Evolutionary conservation across 2,888 invertebrate genomes (phyloP).

Genomic region (Allolobophora icterica): DNA sequence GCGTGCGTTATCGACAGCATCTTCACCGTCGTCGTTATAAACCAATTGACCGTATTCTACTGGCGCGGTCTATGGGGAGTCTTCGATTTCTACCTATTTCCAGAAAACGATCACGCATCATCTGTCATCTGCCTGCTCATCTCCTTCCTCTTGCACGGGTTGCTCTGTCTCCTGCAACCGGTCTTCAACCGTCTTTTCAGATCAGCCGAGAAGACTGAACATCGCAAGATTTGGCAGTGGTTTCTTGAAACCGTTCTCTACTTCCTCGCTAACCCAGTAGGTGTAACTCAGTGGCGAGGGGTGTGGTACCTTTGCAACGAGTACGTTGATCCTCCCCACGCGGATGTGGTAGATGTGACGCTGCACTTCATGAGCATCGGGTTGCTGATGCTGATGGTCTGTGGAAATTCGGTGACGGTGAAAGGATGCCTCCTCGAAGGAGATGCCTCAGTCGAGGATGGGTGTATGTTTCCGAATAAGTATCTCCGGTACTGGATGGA

Average conservation of each 20-base stretch:
- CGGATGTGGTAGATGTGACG: neutral
- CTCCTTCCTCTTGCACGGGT: constrained; percentile 28
- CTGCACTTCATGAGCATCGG: neutral
- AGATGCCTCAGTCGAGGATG: neutral
- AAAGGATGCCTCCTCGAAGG: constrained; percentile 36
- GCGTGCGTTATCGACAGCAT: constrained; percentile 24
- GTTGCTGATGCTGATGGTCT: neutral
- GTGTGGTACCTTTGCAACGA: constrained; percentile 37
- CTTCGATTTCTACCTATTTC: constrained; percentile 31
- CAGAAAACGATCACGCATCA: constrained; percentile 18
- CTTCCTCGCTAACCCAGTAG: constrained; percentile 27
- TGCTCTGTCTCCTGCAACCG: constrained; percentile 33
- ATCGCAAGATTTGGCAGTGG: constrained; percentile 19
- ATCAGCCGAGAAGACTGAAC: neutral
- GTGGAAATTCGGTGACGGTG: constrained; percentile 19
- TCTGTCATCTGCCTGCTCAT: neutral
- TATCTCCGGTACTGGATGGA: neutral
- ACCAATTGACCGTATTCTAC: constrained; percentile 37
- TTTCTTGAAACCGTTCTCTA: constrained; percentile 31
- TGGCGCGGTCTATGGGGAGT: constrained; percentile 37
- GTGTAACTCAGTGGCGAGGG: constrained; percentile 33
- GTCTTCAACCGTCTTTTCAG: constrained; percentile 31
- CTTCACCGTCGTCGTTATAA: constrained; percentile 30
- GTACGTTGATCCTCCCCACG: neutral
- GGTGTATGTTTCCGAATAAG: neutral